A percentile compares a stretch with the other conserved stretches of the same genome.
These are phyloP conservation scores for Neoseiulus cucumeris DNA, from an alignment of 1,140 invertebrate species.

Conservation along the genomic window DNA sequence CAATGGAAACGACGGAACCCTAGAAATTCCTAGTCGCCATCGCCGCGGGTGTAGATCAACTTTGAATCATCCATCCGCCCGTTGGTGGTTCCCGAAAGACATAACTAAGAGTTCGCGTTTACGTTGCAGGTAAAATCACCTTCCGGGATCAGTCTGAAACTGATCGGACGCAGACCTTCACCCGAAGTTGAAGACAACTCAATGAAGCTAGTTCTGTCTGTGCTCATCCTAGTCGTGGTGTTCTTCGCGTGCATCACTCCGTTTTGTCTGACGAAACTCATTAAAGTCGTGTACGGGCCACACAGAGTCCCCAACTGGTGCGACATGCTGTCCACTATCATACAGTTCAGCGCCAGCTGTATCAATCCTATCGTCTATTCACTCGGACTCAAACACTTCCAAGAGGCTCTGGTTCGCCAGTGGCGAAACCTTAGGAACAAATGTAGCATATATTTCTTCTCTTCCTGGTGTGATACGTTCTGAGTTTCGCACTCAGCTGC, in stretches of 20 bases:
- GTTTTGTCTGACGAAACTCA: conserved; percentile 29
- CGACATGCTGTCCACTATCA: conserved; percentile 23
- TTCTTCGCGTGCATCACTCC: conserved; percentile 28
- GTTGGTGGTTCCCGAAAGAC: too few species aligned
- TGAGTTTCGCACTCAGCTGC: neutral
- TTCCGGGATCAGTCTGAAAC: neutral
- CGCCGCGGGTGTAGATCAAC: too few species aligned
- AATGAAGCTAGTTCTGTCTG: conserved; percentile 24
- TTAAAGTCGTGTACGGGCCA: conserved; percentile 22
- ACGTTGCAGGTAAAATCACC: neutral
- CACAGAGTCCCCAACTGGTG: conserved; percentile 21
- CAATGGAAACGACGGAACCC: too few species aligned
- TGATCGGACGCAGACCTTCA: neutral
- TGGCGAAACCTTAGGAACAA: conserved; percentile 11
- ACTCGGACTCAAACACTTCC: conserved; percentile 26
- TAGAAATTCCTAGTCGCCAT: too few species aligned
- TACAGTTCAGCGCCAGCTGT: conserved; percentile 24
- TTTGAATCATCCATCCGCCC: too few species aligned
- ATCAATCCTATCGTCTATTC: conserved; percentile 28
- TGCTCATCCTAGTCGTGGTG: conserved; percentile 24
- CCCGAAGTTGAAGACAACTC: conserved; percentile 14
- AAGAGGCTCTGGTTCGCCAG: conserved; percentile 19
- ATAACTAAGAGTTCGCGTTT: too few species aligned
- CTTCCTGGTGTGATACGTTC: neutral
- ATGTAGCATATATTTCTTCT: conserved; percentile 8